Conservation (phyloP, 1,140 invertebrate species). For the Galleria mellonella region DNA sequence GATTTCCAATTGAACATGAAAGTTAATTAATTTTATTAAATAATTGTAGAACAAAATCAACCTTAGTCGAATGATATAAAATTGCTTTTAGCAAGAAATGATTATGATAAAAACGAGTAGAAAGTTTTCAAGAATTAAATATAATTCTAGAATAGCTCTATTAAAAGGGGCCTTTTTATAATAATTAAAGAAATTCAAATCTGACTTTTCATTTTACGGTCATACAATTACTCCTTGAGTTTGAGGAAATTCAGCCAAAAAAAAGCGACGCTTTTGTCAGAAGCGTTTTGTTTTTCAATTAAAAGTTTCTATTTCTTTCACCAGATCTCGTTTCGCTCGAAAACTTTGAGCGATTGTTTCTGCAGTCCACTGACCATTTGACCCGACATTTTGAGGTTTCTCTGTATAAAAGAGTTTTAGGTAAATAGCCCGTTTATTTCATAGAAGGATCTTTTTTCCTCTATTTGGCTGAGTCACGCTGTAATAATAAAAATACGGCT, state of each 20-base stretch:
- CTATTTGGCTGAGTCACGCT: background rate
- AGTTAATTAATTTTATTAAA: too few relatives aligned
- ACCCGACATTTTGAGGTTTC: conserved; percentile 1
- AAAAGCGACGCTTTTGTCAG: conserved; percentile 18
- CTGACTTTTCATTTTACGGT: background rate
- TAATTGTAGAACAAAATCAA: too few relatives aligned
- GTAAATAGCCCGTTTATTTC: conserved; percentile 1
- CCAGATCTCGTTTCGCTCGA: conserved; percentile 1
- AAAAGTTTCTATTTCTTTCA: conserved; percentile 22
- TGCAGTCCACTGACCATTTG: background rate
- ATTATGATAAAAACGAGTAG: too few relatives aligned
- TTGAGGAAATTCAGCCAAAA: conserved; percentile 4
- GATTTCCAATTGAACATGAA: too few relatives aligned
- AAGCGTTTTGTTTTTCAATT: conserved; percentile 24
- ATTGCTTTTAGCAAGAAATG: too few relatives aligned
- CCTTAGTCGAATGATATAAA: too few relatives aligned
- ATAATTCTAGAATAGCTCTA: too few relatives aligned
- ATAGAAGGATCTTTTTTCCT: background rate
- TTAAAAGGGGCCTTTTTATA: too few relatives aligned
- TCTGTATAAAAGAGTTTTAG: background rate
- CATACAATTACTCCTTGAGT: background rate
- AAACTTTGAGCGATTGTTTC: too few relatives aligned
- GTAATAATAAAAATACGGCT: background rate
- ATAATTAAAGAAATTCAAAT: too few relatives aligned
- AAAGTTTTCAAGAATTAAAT: too few relatives aligned